Evolutionary conservation across 1,140 invertebrate genomes (phyloP).

Genomic region (Bicyclus anynana): DNA sequence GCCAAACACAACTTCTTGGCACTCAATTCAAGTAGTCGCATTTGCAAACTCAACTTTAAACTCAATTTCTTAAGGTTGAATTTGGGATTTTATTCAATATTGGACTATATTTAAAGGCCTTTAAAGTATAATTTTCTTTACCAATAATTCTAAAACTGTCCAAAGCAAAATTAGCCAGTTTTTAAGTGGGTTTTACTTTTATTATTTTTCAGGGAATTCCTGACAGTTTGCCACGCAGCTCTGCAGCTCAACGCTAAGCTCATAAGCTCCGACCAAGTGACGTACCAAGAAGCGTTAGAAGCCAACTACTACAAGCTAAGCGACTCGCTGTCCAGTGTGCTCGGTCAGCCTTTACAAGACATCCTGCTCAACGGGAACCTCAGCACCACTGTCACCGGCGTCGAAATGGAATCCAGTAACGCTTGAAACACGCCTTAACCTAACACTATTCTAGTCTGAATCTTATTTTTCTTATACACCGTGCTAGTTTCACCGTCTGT

Average conservation of each 20-base stretch:
- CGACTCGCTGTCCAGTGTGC: constrained; percentile 83
- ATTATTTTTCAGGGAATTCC: constrained; percentile 86
- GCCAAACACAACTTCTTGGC: too few relatives aligned
- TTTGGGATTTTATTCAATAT: too few relatives aligned
- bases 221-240: constrained; percentile 91
- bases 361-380: constrained; percentile 79
- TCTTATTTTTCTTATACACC: background rate
- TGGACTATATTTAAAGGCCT: too few relatives aligned
- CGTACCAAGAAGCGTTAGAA: constrained; percentile 92
- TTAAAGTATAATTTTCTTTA: too few relatives aligned
- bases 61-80: too few relatives aligned
- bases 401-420: constrained; percentile 72
- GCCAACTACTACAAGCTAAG: constrained; percentile 92
- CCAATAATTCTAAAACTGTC: too few relatives aligned
- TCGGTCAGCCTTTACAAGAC: constrained; percentile 83
- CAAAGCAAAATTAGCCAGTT: too few relatives aligned
- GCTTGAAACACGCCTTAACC: constrained; percentile 41
- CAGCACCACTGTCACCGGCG: constrained; percentile 66
- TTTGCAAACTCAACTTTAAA: too few relatives aligned
- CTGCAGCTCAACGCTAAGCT: constrained; percentile 91
- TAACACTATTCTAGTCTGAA: background rate
- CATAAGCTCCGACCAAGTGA: constrained; percentile 89
- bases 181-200: background rate
- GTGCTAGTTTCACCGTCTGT: too few relatives aligned
- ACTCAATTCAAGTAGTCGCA: too few relatives aligned